Conservation (phyloP, 2,113 vertebrate genomes). For the Clarias magur region DNA sequence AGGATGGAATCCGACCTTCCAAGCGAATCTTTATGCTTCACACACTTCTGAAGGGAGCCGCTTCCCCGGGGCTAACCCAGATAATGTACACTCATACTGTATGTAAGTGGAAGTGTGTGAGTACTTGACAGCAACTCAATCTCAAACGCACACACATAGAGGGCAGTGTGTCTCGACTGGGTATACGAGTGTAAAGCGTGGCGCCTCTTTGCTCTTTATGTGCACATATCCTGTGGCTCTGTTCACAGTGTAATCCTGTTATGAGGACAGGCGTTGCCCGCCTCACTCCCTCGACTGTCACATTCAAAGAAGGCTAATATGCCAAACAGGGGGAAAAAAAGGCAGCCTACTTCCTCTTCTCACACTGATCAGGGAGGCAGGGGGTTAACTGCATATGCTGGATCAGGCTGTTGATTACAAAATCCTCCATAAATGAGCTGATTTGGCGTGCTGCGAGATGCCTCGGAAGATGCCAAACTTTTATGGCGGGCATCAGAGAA, state of each 20-base stretch:
- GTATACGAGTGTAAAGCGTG: constrained; percentile 34
- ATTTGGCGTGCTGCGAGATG: not conserved
- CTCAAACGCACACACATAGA: not conserved
- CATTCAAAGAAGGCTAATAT: constrained; percentile 66
- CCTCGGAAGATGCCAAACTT: constrained; percentile 37
- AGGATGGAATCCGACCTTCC: constrained; percentile 22
- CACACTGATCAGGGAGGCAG: constrained; percentile 26
- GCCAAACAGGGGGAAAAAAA: not conserved
- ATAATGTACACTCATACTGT: not conserved
- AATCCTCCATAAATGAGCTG: constrained; percentile 3
- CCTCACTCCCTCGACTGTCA: constrained; percentile 57
- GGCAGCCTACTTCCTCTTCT: not conserved
- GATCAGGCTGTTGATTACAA: constrained; percentile 20
- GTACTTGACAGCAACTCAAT: not conserved
- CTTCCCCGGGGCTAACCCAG: constrained; percentile 22
- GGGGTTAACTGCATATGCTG: constrained; percentile 28
- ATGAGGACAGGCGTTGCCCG: constrained; percentile 56
- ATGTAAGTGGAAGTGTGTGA: not conserved
- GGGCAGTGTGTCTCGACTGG: constrained; percentile 30
- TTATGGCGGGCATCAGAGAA: constrained; percentile 35
- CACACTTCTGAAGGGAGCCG: constrained; percentile 17
- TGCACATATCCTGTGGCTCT: constrained; percentile 53
- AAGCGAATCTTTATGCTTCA: constrained; percentile 21
- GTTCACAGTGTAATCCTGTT: constrained; percentile 73
- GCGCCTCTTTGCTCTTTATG: constrained; percentile 53